These are phyloP conservation scores for Silurus aristotelis DNA, from an alignment of 2,797 vertebrate species.

Conservation along the genomic window DNA sequence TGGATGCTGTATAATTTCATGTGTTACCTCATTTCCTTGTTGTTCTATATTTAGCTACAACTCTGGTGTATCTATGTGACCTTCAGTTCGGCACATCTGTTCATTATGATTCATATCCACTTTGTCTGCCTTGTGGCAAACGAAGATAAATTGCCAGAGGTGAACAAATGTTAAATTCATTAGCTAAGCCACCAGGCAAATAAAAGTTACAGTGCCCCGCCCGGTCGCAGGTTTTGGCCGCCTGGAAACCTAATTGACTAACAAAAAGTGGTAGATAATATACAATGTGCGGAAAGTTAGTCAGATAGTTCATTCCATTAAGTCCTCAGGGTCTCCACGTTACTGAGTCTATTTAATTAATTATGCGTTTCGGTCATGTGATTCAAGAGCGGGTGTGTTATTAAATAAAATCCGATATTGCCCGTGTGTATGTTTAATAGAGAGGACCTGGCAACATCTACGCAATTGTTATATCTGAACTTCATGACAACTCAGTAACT, in stretches of 20 bases:
- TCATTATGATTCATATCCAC: constrained; percentile 17
- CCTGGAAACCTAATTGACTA: not conserved
- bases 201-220: not conserved
- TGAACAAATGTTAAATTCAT: constrained; percentile 20
- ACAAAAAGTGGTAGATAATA: not conserved
- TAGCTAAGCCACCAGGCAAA: constrained; percentile 1
- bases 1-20: not conserved
- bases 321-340: not conserved
- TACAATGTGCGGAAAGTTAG: not conserved
- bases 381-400: not conserved
- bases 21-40: too few species aligned
- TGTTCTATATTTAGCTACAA: not conserved
- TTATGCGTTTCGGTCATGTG: not conserved
- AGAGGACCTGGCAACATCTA: not conserved
- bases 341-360: not conserved
- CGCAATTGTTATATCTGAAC: not conserved
- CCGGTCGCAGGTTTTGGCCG: not conserved
- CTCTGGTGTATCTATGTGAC: not conserved
- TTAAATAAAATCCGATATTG: not conserved
- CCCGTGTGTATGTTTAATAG: not conserved
- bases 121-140: constrained; percentile 7
- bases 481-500: not conserved
- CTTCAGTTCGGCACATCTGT: constrained; percentile 28
- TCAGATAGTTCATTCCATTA: not conserved
- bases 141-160: constrained; percentile 9